Base-by-base conservation (phyloP, 2,888 invertebrate species). In the Byasa hedistus region DNA sequence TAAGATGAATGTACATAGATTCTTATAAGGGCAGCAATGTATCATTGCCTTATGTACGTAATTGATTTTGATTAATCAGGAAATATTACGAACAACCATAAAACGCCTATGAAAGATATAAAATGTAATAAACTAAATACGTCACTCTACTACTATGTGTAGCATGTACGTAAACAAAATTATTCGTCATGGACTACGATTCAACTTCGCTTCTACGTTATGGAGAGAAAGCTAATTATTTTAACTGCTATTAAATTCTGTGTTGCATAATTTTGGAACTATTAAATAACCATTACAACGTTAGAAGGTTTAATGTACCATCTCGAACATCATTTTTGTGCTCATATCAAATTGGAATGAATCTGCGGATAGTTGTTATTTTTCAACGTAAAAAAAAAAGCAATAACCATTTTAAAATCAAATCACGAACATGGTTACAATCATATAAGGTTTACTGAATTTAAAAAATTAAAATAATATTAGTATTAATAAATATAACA, bases 211-310 rank as follows among this genome's bases (percentile, higher is more conserved):
- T 79, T 79, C 79, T 76, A 79, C 79, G 79, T 78, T 82, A 80
- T 77, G 76, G 73, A 84, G 86, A 85, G 87, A 88, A 87, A 89
- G 86, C 83, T 77, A 76, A 79, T 78, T 78, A 79, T 74, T 67
- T 59, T 44, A 60, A 60, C 24, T 56, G 51, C 36, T 39, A 22
- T 55, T 60, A 62, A 80, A 80, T 80, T 70, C 66, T n/a, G 65
- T 62, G 66, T 85, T 83, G 76, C 75, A 75, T 80, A 83, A 84
- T 79, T 80, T 77, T 71, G 58, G 65, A 73, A 75, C 52, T 62
- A 69, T 69, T 74, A 68, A 68, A 74, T 69, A 72, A 56, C 39
- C 19, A 56, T 61, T 36, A 51, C 19, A n/a, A 32, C 22, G 32
- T 27, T 39, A 57, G 21, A 19, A 5, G 10, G 2, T 21, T 22